Evolutionary conservation across 1,140 invertebrate species (phyloP).

Genomic region (Drosophila ficusphila): DNA sequence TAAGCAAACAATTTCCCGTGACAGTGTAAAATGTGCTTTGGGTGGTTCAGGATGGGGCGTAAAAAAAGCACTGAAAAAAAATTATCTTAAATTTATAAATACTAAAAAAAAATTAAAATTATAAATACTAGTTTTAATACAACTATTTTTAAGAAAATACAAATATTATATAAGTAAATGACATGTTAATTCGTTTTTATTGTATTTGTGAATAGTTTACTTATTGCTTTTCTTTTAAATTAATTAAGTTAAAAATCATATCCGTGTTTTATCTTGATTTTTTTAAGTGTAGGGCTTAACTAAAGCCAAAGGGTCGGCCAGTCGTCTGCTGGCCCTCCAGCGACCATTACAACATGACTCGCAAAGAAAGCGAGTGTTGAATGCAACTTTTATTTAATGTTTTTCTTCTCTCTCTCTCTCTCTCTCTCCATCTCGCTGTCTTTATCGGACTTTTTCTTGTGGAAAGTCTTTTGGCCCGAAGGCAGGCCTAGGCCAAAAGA

Average conservation of each 20-base stretch:
- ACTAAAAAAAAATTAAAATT: background rate
- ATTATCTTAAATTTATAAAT: background rate
- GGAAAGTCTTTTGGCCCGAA: slow-evolving; percentile 47
- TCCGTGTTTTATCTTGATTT: too few species aligned
- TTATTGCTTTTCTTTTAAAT: background rate
- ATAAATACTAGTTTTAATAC: too few species aligned
- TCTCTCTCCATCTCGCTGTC: too few species aligned
- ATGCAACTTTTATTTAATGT: slow-evolving; percentile 73
- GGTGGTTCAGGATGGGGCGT: background rate
- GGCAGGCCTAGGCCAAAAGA: slow-evolving; percentile 54
- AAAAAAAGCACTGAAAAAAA: background rate
- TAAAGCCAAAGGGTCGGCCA: slow-evolving; percentile 31
- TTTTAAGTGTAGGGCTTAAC: slow-evolving; percentile 7
- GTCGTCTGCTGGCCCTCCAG: slow-evolving; percentile 31
- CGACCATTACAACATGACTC: slow-evolving; percentile 70
- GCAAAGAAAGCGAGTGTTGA: slow-evolving; percentile 80
- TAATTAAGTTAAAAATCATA: background rate
- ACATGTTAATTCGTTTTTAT: background rate
- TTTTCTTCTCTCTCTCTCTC: too few species aligned
- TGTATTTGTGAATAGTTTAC: background rate
- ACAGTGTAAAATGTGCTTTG: slow-evolving; percentile 70
- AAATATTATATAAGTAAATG: too few species aligned
- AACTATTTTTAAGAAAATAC: too few species aligned
- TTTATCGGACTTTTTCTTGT: slow-evolving; percentile 8
- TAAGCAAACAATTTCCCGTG: slow-evolving; percentile 82